Percentiles rank a stretch among this genome's conserved stretches.
These are phyloP conservation scores for Edolisoma coerulescens DNA, from an alignment of 2,113 vertebrate genomes.

Conservation along the genomic window DNA sequence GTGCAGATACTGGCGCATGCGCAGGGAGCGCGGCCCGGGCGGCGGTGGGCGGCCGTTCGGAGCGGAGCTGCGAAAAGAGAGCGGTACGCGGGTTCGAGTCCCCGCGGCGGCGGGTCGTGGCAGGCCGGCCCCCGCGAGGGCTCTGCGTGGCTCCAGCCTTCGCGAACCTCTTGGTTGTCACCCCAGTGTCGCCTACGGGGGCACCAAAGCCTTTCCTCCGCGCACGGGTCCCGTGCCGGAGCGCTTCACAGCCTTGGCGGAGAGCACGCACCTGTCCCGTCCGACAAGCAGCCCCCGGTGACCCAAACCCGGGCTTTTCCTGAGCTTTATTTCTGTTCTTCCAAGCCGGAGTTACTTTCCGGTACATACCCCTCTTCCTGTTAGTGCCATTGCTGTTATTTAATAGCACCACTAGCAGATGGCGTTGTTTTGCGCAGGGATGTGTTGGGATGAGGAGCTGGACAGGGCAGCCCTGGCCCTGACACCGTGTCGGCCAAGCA, in stretches of 20 bases:
- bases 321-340: neutral
- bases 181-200: neutral
- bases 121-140: neutral
- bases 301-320: neutral
- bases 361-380: accelerated
- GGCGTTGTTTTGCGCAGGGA: neutral
- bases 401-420: accelerated
- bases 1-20: neutral
- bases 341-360: neutral
- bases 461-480: too few species aligned
- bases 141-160: too few species aligned
- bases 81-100: accelerated
- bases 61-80: accelerated
- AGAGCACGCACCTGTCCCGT: neutral
- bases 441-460: neutral
- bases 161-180: too few species aligned
- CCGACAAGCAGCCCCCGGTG: accelerated
- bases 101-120: neutral
- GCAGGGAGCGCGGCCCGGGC: neutral
- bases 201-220: too few species aligned
- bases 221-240: neutral
- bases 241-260: neutral
- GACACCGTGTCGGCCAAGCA: neutral
- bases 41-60: accelerated
- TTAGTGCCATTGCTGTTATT: neutral